Evolutionary conservation across 2,888 invertebrate genomes (phyloP).

Genomic region (Drosophila quinaria): DNA sequence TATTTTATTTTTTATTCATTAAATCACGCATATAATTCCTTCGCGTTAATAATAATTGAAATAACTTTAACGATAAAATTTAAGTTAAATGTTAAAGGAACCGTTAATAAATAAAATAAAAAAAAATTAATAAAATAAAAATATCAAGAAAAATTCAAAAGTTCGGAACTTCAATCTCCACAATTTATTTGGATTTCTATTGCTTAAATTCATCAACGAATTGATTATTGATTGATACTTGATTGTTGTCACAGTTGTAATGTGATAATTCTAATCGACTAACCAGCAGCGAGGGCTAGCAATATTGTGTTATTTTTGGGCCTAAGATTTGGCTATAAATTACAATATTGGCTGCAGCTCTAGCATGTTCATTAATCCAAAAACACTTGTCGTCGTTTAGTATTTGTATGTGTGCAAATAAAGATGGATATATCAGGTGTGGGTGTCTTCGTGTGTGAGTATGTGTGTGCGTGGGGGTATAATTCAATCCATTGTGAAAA

Average conservation of each 20-base stretch:
- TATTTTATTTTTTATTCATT: too few species aligned
- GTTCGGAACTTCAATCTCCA: too few species aligned
- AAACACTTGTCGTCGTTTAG: constrained; percentile 71
- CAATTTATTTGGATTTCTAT: too few species aligned
- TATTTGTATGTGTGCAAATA: constrained; percentile 4
- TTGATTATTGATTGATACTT: constrained; percentile 3
- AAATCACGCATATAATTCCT: too few species aligned
- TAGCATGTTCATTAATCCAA: constrained; percentile 56
- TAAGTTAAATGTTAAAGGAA: too few species aligned
- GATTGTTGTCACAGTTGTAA: not conserved
- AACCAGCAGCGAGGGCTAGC: not conserved
- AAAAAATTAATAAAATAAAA: too few species aligned
- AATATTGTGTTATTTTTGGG: constrained; percentile 17
- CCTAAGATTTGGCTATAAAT: constrained; percentile 42
- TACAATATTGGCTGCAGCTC: constrained; percentile 38
- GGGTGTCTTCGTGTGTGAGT: not conserved
- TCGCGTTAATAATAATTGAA: too few species aligned
- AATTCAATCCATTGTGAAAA: constrained; percentile 37
- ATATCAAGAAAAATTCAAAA: too few species aligned
- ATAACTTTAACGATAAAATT: too few species aligned
- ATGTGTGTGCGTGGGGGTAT: constrained; percentile 8
- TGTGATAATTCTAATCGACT: constrained; percentile 28
- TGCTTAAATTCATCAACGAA: not conserved
- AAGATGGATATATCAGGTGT: constrained; percentile 6
- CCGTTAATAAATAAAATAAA: too few species aligned